Percentiles rank a stretch among this genome's conserved stretches.
Conservation (phyloP, 2,888 invertebrate species). For the Pseudeuparius sepicola region DNA sequence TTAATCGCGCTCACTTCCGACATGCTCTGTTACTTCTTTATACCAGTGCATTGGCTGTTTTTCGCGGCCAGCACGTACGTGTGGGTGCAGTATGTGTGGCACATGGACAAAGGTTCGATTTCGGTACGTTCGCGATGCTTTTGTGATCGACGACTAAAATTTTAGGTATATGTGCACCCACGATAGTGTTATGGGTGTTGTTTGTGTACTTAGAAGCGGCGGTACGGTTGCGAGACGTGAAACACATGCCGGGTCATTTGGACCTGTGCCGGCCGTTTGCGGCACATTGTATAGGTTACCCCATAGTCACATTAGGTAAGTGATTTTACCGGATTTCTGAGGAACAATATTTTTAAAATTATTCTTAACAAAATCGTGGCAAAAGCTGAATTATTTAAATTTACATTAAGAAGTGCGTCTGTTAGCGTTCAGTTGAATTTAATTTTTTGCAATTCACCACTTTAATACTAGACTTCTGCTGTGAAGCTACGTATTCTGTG, state of each 20-base stretch:
- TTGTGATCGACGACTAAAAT: constrained; percentile 2
- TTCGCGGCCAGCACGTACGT: constrained; percentile 98
- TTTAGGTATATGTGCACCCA: constrained; percentile 76
- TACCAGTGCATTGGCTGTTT: constrained; percentile 96
- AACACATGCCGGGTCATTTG: constrained; percentile 74
- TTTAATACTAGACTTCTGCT: too few relatives aligned
- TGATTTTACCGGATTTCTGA: too few relatives aligned
- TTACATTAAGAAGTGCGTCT: too few relatives aligned
- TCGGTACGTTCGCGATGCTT: neutral
- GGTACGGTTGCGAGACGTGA: constrained; percentile 71
- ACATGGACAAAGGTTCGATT: constrained; percentile 61
- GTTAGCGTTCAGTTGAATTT: too few relatives aligned
- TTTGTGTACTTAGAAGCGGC: constrained; percentile 93
- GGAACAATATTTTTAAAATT: too few relatives aligned
- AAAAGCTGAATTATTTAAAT: too few relatives aligned
- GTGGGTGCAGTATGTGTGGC: constrained; percentile 98
- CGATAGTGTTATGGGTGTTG: constrained; percentile 85
- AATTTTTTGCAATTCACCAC: too few relatives aligned
- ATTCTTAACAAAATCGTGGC: too few relatives aligned
- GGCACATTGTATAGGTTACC: constrained; percentile 65
- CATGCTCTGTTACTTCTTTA: constrained; percentile 97
- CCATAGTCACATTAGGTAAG: constrained; percentile 64
- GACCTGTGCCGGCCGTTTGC: constrained; percentile 93
- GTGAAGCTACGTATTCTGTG: too few relatives aligned
- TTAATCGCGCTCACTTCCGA: constrained; percentile 96